Percentiles rank a stretch among this genome's conserved stretches.
These are phyloP conservation scores for Paralvinella palmiformis DNA, from an alignment of 1,140 invertebrate genomes.

Conservation along the genomic window DNA sequence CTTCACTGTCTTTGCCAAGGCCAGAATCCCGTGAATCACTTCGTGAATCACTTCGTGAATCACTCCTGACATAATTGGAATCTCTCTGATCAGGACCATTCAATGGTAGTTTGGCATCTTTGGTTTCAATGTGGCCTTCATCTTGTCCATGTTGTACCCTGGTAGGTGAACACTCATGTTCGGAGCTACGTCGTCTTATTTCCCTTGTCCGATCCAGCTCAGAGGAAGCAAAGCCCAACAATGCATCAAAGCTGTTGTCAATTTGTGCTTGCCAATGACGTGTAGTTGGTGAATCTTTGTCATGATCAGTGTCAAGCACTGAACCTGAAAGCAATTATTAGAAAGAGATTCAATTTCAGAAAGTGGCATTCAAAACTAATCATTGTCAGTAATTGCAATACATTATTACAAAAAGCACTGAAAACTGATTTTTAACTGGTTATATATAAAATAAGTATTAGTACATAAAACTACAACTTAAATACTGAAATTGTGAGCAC, in stretches of 20 bases:
- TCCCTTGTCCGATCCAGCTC: constrained; percentile 59
- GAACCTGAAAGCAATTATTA: constrained; percentile 18
- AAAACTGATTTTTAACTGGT: not conserved
- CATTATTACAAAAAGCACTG: not conserved
- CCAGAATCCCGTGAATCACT: constrained; percentile 15
- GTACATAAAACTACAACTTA: no score
- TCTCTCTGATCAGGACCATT: no score
- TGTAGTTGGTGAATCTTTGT: constrained; percentile 21
- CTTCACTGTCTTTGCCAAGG: constrained; percentile 17
- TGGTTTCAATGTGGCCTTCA: constrained; percentile 15
- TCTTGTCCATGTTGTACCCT: constrained; percentile 3
- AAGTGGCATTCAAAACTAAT: constrained; percentile 1
- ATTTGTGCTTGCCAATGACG: constrained; percentile 76
- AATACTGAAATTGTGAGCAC: no score
- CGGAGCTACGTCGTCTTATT: constrained; percentile 63
- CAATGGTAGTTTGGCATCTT: no score
- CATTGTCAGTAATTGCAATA: not conserved
- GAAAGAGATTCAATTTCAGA: no score
- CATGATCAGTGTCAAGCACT: not conserved
- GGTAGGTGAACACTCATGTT: constrained; percentile 51
- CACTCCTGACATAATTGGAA: no score
- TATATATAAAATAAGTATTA: not conserved
- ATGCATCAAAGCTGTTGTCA: constrained; percentile 76
- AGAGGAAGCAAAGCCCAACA: constrained; percentile 78
- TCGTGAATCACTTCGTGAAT: no score